Conservation (phyloP, 2,113 vertebrate species). For the Pachyramphus minor region DNA sequence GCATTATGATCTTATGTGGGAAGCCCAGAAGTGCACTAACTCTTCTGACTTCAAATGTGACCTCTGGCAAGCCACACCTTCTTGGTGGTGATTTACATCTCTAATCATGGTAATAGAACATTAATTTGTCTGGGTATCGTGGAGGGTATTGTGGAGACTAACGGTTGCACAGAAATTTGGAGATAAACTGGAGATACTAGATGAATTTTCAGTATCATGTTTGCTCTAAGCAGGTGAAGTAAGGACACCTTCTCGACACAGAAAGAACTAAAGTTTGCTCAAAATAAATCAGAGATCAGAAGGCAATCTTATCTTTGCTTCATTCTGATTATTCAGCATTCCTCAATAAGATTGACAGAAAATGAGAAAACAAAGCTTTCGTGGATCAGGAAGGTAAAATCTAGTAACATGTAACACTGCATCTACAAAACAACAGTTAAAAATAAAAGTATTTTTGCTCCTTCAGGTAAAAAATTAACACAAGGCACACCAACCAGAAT, state of each 20-base stretch:
- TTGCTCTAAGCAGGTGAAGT: slow-evolving; percentile 16
- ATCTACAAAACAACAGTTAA: neutral
- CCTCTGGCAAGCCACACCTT: neutral
- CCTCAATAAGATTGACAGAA: neutral
- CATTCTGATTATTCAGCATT: slow-evolving; percentile 38
- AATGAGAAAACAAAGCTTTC: slow-evolving; percentile 9
- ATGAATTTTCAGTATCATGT: neutral
- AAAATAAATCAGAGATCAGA: slow-evolving; percentile 15
- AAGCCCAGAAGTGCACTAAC: neutral
- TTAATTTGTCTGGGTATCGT: neutral
- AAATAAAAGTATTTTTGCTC: neutral
- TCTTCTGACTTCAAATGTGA: neutral
- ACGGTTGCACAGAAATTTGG: neutral
- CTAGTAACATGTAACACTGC: neutral
- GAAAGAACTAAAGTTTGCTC: slow-evolving; percentile 14
- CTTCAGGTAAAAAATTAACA: neutral
- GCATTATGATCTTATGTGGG: neutral
- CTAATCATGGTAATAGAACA: neutral
- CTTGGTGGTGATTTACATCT: neutral
- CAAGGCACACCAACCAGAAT: neutral
- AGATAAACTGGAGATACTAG: neutral
- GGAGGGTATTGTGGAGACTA: neutral
- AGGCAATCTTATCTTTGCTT: slow-evolving; percentile 8
- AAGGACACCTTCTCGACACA: slow-evolving; percentile 4
- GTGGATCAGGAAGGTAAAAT: neutral